A percentile compares a stretch with the other conserved stretches of the same genome.
These are phyloP conservation scores for Stichopus chloronotus DNA, from an alignment of 35 echinoderm and acorn worm genomes.

Conservation along the genomic window DNA sequence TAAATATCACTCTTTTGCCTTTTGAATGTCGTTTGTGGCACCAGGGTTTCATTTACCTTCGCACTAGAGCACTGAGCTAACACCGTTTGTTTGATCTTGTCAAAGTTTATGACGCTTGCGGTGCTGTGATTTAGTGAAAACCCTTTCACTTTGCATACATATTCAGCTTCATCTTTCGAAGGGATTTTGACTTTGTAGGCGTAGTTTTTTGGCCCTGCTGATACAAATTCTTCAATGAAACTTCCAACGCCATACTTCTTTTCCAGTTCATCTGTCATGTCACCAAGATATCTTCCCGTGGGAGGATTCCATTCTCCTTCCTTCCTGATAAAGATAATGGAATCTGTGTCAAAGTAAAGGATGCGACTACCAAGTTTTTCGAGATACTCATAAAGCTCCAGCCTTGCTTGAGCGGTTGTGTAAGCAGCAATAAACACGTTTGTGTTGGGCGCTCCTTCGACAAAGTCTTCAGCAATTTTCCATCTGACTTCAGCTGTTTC, in stretches of 20 bases:
- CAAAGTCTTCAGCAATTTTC: not conserved
- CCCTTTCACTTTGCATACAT: constrained; percentile 49
- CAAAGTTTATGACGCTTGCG: constrained; percentile 24
- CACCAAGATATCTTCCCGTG: constrained; percentile 40
- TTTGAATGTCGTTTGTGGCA: not conserved
- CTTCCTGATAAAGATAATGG: constrained; percentile 49
- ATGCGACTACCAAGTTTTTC: constrained; percentile 43
- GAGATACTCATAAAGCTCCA: constrained; percentile 53
- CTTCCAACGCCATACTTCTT: constrained; percentile 41
- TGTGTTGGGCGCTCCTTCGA: constrained; percentile 22
- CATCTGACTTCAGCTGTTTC: constrained; percentile 38
- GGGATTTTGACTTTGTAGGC: constrained; percentile 35
- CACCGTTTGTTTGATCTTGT: not conserved
- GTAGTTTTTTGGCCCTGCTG: constrained; percentile 63
- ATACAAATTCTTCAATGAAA: constrained; percentile 60
- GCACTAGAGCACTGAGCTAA: not conserved
- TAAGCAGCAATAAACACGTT: constrained; percentile 61
- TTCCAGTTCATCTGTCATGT: constrained; percentile 58
- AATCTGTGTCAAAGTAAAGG: constrained; percentile 65
- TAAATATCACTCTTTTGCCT: not conserved
- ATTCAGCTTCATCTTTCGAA: not conserved
- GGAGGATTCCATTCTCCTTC: constrained; percentile 4
- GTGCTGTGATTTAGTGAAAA: constrained; percentile 26
- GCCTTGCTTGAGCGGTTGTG: constrained; percentile 55
- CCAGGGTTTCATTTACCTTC: not conserved